Conservation (phyloP, 2,888 invertebrate species). For the Oscheius onirici region DNA sequence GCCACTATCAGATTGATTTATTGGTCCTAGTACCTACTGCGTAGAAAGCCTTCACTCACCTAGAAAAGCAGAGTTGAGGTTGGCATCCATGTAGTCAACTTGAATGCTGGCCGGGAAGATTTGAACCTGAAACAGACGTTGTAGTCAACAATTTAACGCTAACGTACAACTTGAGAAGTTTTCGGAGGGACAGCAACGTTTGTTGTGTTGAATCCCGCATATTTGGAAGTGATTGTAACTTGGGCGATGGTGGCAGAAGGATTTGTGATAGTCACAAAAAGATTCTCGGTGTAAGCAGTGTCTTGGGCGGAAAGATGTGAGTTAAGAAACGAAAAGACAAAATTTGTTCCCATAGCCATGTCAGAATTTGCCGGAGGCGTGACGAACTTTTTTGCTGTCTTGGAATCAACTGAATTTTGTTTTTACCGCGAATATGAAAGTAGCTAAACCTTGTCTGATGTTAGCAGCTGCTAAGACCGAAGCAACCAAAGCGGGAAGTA, state of each 20-base stretch:
- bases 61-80: not conserved
- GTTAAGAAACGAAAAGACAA: conserved; percentile 6
- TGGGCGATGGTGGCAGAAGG: not conserved
- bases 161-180: conserved; percentile 6
- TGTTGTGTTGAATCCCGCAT: not conserved
- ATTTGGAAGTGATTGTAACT: conserved; percentile 4
- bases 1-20: too few species aligned
- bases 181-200: not conserved
- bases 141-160: not conserved
- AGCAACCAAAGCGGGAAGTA: not conserved
- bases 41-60: too few species aligned
- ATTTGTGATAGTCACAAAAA: conserved; percentile 28
- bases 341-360: conserved; percentile 20
- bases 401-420: not conserved
- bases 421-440: not conserved
- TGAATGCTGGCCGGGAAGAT: conserved; percentile 19
- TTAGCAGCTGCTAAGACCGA: not conserved
- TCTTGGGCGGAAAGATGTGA: conserved; percentile 14
- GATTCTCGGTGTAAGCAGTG: conserved; percentile 16
- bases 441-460: not conserved
- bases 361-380: not conserved
- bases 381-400: not conserved
- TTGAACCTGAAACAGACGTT: not conserved
- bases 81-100: conserved; percentile 23
- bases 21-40: too few species aligned